Conservation (phyloP, 2,113 vertebrate genomes). For the Gadus chalcogrammus region DNA sequence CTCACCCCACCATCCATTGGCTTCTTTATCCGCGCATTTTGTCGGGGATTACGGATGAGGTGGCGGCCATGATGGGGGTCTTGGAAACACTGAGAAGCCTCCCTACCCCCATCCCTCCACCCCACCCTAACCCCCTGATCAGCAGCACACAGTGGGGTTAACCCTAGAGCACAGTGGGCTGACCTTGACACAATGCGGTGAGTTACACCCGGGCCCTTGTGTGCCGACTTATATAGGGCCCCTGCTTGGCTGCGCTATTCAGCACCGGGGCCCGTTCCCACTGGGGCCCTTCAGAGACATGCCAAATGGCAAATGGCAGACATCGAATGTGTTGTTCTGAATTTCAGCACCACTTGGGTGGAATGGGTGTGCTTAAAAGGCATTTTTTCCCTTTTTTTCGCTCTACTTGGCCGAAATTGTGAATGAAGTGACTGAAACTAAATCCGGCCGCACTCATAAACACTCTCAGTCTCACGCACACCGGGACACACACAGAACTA, state of each 20-base stretch:
- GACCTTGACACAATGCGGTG: conserved; percentile 54
- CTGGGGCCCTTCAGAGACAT: conserved; percentile 12
- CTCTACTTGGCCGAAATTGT: not conserved
- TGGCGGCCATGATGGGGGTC: conserved; percentile 58
- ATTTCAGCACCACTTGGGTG: no score
- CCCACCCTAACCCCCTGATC: conserved; percentile 28
- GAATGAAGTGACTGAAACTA: not conserved
- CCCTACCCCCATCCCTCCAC: not conserved
- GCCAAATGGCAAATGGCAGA: conserved; percentile 1
- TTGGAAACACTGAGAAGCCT: conserved; percentile 46
- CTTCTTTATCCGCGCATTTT: conserved; percentile 55
- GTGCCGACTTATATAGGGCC: conserved; percentile 41
- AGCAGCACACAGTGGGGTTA: conserved; percentile 60
- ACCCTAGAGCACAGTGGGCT: conserved; percentile 45
- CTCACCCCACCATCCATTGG: conserved; percentile 32
- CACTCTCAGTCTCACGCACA: not conserved
- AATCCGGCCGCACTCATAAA: not conserved
- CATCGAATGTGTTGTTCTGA: no score
- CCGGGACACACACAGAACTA: not conserved
- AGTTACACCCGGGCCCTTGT: conserved; percentile 56
- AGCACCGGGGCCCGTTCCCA: conserved; percentile 7
- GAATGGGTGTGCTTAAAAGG: conserved; percentile 7
- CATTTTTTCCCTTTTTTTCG: conserved; percentile 8
- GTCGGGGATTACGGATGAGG: conserved; percentile 22
- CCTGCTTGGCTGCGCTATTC: conserved; percentile 37